Conservation (phyloP, 2,113 vertebrate genomes). For the Strigops habroptila region DNA sequence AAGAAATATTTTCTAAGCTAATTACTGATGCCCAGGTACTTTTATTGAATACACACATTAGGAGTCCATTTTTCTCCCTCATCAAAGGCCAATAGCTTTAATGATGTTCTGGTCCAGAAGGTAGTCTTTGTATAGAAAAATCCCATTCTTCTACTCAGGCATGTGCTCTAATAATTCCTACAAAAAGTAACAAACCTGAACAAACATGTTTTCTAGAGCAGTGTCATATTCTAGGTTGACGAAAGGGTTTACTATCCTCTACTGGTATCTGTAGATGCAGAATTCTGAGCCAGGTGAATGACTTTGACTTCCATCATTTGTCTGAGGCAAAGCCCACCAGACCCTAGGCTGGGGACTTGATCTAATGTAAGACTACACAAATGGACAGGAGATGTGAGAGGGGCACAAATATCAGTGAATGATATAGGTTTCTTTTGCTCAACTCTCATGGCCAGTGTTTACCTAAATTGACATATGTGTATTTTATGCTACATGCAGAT, state of each 20-base stretch:
- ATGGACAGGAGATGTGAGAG: neutral
- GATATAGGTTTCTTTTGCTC: neutral
- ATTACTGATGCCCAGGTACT: neutral
- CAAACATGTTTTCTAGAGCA: neutral
- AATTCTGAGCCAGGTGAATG: neutral
- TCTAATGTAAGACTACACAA: neutral
- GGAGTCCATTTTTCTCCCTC: neutral
- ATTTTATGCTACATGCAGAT: neutral
- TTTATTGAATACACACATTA: neutral
- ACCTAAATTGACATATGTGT: neutral
- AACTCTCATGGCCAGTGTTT: neutral
- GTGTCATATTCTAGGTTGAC: neutral
- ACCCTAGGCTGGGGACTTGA: neutral
- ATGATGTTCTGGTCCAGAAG: neutral
- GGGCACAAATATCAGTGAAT: neutral
- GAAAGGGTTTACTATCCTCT: neutral
- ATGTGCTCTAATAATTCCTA: neutral
- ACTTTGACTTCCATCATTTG: neutral
- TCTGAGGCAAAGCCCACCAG: neutral
- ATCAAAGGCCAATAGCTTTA: neutral
- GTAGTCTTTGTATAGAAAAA: neutral
- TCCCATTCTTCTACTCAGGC: neutral
- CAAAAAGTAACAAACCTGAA: neutral
- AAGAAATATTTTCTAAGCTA: neutral
- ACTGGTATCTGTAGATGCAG: neutral